A percentile compares a stretch with the other conserved stretches of the same genome.
Evolutionary conservation across 2,113 vertebrate genomes (phyloP).

Genomic region (Laticauda colubrina): DNA sequence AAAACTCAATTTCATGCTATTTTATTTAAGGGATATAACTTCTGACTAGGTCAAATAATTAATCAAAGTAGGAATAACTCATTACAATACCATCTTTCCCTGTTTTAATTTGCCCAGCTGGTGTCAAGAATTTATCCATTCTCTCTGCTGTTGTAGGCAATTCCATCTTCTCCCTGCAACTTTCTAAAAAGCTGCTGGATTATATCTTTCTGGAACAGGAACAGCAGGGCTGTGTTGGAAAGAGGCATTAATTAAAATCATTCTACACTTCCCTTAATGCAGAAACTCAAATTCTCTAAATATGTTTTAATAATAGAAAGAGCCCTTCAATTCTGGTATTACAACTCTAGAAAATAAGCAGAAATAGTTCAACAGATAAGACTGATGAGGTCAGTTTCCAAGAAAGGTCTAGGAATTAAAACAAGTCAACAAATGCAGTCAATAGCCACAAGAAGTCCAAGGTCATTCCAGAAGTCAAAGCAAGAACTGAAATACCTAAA

Average conservation of each 20-base stretch:
- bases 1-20: neutral
- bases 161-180: neutral
- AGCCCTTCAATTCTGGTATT: neutral
- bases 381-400: neutral
- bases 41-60: neutral
- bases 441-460: neutral
- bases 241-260: neutral
- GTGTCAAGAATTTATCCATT: neutral
- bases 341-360: neutral
- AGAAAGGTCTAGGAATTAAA: neutral
- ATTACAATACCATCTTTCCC: neutral
- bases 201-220: neutral
- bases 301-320: neutral
- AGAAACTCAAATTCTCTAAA: neutral
- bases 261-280: neutral
- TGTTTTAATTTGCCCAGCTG: neutral
- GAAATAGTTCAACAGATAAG: neutral
- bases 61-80: neutral
- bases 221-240: neutral
- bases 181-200: neutral
- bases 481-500: neutral
- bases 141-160: neutral
- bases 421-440: neutral
- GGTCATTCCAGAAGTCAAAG: neutral
- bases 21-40: neutral